phyloP scores from a whole-genome alignment of 2,888 invertebrate species.

The Tiphia femorata region DNA sequence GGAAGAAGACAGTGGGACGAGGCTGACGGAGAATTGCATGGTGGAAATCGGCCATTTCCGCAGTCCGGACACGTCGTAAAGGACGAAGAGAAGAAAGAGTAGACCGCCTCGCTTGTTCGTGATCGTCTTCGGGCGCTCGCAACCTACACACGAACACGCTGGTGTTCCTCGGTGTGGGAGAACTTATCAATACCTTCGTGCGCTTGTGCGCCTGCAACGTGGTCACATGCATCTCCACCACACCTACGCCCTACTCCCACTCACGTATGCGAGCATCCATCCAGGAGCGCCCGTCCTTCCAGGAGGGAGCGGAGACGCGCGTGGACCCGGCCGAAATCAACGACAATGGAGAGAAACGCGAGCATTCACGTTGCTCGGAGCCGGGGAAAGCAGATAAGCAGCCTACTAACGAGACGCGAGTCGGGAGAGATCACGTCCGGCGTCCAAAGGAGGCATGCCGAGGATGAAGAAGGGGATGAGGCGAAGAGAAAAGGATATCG shows the following conservation, averaged over 20 bases:
- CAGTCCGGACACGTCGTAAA: conserved; percentile 50
- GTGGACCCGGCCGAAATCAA: conserved; percentile 44
- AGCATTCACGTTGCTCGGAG: conserved; percentile 32
- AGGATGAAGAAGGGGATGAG: background rate
- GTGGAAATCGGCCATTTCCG: conserved; percentile 35
- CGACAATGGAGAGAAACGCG: conserved; percentile 37
- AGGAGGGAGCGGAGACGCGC: conserved; percentile 8
- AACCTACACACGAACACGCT: conserved; percentile 14
- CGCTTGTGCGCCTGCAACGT: too few relatives aligned
- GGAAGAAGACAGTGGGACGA: background rate
- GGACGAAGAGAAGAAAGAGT: conserved; percentile 41
- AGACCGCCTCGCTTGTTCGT: conserved; percentile 14
- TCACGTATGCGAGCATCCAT: too few relatives aligned
- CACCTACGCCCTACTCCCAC: too few relatives aligned
- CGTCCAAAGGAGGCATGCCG: conserved; percentile 7
- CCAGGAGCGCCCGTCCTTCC: too few relatives aligned
- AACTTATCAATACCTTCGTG: too few relatives aligned
- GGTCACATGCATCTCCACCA: too few relatives aligned
- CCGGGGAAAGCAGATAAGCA: conserved; percentile 45
- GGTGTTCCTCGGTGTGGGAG: too few relatives aligned
- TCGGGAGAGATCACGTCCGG: conserved; percentile 37
- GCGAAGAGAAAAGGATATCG: conserved; percentile 20
- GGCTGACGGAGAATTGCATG: conserved; percentile 11
- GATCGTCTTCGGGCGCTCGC: conserved; percentile 2
- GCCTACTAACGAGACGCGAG: conserved; percentile 46